Evolutionary conservation across 2,797 vertebrate genomes (phyloP).

Genomic region (Sebastes steindachneri): DNA sequence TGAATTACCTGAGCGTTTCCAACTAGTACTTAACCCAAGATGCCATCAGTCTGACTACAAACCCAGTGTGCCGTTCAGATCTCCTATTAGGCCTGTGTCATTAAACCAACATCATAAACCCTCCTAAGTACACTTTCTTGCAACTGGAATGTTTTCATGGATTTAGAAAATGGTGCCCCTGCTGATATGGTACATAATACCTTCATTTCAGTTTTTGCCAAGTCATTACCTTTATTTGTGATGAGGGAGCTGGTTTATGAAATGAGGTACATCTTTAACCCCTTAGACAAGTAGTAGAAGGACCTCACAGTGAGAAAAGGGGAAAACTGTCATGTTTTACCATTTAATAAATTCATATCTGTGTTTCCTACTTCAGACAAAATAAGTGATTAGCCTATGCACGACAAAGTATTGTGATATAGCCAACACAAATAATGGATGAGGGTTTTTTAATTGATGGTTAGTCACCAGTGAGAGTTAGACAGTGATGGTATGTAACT

Average conservation of each 20-base stretch:
- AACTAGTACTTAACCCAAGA: slow-evolving; percentile 37
- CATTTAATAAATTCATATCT: background rate
- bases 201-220: slow-evolving; percentile 50
- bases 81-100: slow-evolving; percentile 23
- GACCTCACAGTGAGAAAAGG: background rate
- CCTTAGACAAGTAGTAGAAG: background rate
- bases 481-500: too few relatives aligned
- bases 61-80: slow-evolving; percentile 20
- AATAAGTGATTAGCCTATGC: background rate
- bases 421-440: too few relatives aligned
- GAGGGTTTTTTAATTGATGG: too few relatives aligned
- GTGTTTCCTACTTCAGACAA: background rate
- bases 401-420: too few relatives aligned
- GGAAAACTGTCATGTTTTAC: background rate
- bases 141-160: slow-evolving; percentile 29
- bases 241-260: slow-evolving; percentile 21
- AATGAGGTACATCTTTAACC: background rate
- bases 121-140: slow-evolving; percentile 16
- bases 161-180: slow-evolving; percentile 18
- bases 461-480: too few relatives aligned
- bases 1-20: slow-evolving; percentile 24
- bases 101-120: slow-evolving; percentile 54
- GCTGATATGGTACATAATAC: slow-evolving; percentile 27
- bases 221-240: slow-evolving; percentile 50
- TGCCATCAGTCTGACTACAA: slow-evolving; percentile 36